These are phyloP conservation scores for Lithophane semibrunnea DNA, from an alignment of 2,888 invertebrate species.

Conservation along the genomic window DNA sequence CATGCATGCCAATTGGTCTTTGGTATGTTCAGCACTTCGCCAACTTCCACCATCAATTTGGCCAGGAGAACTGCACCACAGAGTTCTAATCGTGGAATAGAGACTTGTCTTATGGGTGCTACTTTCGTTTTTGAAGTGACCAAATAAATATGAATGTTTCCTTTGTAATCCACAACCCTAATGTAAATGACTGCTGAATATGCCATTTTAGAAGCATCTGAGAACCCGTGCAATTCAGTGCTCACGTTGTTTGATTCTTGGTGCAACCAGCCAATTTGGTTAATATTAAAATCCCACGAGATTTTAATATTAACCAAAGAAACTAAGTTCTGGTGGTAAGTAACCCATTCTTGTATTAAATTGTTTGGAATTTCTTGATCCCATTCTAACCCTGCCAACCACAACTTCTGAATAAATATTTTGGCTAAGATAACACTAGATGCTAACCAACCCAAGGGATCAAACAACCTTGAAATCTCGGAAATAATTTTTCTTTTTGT, in stretches of 20 bases:
- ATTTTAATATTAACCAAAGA: not conserved
- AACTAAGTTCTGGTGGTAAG: not conserved
- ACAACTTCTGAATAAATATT: not conserved
- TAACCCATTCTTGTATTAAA: not conserved
- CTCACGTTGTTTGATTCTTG: not conserved
- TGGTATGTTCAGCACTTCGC: too few relatives aligned
- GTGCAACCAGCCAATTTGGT: conserved; percentile 22
- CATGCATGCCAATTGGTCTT: too few relatives aligned
- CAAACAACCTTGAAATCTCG: not conserved
- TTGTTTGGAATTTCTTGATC: not conserved
- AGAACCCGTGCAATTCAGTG: conserved; percentile 12
- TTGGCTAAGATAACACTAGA: not conserved
- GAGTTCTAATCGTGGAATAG: too few relatives aligned
- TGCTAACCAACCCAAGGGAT: not conserved
- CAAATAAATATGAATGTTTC: too few relatives aligned
- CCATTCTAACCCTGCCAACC: not conserved
- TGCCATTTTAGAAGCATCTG: conserved; percentile 1
- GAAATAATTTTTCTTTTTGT: conserved; percentile 9
- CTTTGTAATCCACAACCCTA: too few relatives aligned
- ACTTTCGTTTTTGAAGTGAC: too few relatives aligned
- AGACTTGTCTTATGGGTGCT: too few relatives aligned
- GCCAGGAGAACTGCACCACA: too few relatives aligned
- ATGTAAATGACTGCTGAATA: too few relatives aligned
- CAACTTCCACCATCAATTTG: too few relatives aligned
- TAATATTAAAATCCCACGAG: too few relatives aligned